Base-by-base conservation (phyloP, 2,888 invertebrate species). In the Cetonia aurata region DNA sequence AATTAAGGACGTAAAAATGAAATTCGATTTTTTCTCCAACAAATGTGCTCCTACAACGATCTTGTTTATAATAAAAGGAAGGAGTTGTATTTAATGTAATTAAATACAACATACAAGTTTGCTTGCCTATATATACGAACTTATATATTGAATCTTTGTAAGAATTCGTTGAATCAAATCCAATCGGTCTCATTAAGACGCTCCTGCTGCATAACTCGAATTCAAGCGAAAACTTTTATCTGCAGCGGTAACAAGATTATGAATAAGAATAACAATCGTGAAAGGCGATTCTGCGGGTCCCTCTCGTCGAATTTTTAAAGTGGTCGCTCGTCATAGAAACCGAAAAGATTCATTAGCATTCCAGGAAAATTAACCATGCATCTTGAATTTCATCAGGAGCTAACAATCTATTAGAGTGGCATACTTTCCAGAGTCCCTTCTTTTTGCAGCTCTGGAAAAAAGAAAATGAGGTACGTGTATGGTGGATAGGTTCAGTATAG, bases 371-470 rank as follows among this genome's bases (percentile, higher is more conserved):
- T 72, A 71, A 71, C 74, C 59, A 53, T 69, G 72, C 74, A 71
- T 72, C 73, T 73, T 75, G 75, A 75, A 76, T 74, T 73, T 74
- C 74, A 75, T 74, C 74, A 75, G 73, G 72, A 71, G 72, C 72
- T 75, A 76, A 76, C 76, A 76, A 76, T 76, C 74, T 73, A 74
- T 76, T 76, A 74, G 72, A 75, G 75, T 73, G 65, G 62, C 62
- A 65, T 70, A 65, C 70, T 70, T 70, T 60, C 31, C 57, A 60
- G 25, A 25, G 13, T 68, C 68, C 68, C 59, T 57, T 12, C 46
- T 60, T 48, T 46, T 46, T 46, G 17, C 42, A 59, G n/a, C 46
- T 8, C n/a, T 6, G 59, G 12, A 46, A 25, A 25, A 46, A 17
- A 48, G 60, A 60, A 56, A 37, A 56, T 13, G n/a, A 56, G 56